Evolutionary conservation across 2,797 vertebrate genomes (phyloP).

Genomic region (Crypturellus tataupa): DNA sequence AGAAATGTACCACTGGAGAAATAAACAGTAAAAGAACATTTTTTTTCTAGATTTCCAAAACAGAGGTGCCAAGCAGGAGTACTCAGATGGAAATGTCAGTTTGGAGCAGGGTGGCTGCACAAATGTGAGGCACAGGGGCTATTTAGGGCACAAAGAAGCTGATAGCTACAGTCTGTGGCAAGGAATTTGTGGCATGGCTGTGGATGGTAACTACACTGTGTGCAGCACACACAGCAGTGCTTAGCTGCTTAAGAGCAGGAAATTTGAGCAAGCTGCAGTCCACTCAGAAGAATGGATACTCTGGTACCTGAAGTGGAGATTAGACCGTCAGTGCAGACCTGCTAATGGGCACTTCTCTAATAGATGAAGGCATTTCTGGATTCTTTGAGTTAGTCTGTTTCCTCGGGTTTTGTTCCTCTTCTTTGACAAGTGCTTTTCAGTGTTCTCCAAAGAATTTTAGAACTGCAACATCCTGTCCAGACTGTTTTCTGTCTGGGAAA

Average conservation of each 20-base stretch:
- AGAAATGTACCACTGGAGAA: neutral
- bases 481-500: neutral
- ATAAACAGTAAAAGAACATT: neutral
- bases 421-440: neutral
- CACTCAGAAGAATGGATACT: accelerated
- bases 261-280: neutral
- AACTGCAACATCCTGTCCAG: neutral
- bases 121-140: neutral
- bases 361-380: accelerated
- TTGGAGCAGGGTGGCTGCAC: neutral
- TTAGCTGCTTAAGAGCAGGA: neutral
- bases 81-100: conserved; percentile 12
- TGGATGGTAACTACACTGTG: neutral
- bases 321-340: neutral
- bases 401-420: neutral
- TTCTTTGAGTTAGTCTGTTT: neutral
- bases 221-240: neutral
- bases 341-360: neutral
- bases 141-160: conserved; percentile 27
- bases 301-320: neutral
- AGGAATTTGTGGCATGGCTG: neutral
- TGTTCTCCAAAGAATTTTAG: neutral
- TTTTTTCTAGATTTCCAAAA: neutral
- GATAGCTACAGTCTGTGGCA: conserved; percentile 8
- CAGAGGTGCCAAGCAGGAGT: neutral